Base-by-base conservation (phyloP, 2,113 vertebrate genomes). In the Pavo muticus region DNA sequence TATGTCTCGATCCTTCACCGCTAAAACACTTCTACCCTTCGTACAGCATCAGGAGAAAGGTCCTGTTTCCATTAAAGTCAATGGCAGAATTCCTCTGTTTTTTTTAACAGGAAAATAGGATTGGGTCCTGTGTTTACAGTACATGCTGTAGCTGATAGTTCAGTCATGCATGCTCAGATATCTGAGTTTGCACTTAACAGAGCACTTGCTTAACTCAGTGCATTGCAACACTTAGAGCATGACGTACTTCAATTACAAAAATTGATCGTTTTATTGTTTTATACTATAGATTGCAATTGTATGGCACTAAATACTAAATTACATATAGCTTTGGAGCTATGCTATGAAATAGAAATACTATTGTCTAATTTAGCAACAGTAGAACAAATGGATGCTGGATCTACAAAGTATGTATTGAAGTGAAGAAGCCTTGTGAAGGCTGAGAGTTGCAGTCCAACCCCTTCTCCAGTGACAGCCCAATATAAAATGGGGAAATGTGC, bases 11-110 rank as follows among this genome's bases (percentile, higher is more conserved):
- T 83, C 71, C 45, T 54, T 89, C 69, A 89, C n/a, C 56, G 76
- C 27, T 73, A 39, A 83, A 91, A 93, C 82, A 69, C 18, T 52
- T 95, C 48, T 90, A 73, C 10, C 19, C 67, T 87, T 82, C 71
- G 70, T 18, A 42, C 7, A 84, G 52, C 1, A 7, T 29, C 15
- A 19, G 9, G 42, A 65, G 72, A 71, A 88, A 64, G 54, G 63
- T 14, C 50, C 40, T 23, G 11, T 57, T 84, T 35, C 48, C 44
- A 27, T 76, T n/a, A 71, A 32, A 87, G 17, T 50, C 50, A 44
- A 61, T 57, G 54, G n/a, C 30, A 91, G 93, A 86, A 72, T 50
- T 67, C 5, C 32, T 52, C 37, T 29, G 13, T 67, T 57, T 27
- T 87, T 45, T 73, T 73, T 23, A 74, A 56, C 30, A 25, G 44